phyloP scores from a whole-genome alignment of 2,888 invertebrate genomes.

The Hyppa rectilinea region DNA sequence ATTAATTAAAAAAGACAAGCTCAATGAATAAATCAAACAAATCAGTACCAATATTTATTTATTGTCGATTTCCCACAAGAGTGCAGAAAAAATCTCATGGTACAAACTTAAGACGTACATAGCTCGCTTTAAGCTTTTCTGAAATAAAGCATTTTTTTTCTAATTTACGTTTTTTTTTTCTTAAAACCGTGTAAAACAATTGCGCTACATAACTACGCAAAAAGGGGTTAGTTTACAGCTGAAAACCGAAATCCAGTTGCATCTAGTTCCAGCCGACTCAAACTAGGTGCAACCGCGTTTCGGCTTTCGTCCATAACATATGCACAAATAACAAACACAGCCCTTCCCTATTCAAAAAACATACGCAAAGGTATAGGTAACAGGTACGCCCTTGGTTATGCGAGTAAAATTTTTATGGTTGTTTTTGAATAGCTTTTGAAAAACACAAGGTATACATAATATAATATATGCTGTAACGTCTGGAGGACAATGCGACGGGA shows the following conservation, averaged over 20 bases:
- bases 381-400: constrained; percentile 49
- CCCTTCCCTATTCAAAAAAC: constrained; percentile 36
- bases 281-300: constrained; percentile 19
- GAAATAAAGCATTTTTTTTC: too few relatives aligned
- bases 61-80: too few relatives aligned
- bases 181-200: too few relatives aligned
- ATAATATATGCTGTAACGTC: constrained; percentile 70
- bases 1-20: too few relatives aligned
- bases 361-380: constrained; percentile 27
- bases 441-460: constrained; percentile 63
- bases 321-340: constrained; percentile 29
- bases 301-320: constrained; percentile 20
- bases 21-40: too few relatives aligned
- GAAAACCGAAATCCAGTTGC: background rate
- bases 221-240: too few relatives aligned
- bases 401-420: constrained; percentile 59
- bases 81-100: too few relatives aligned
- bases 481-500: constrained; percentile 81
- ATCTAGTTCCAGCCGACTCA: background rate
- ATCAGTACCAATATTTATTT: too few relatives aligned
- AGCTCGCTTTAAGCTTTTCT: too few relatives aligned
- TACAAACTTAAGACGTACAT: too few relatives aligned
- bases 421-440: constrained; percentile 67
- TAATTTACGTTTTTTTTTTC: too few relatives aligned
- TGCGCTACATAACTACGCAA: too few relatives aligned